Conservation (phyloP, 2,888 invertebrate species). For the Rugalucina vietnamica region DNA sequence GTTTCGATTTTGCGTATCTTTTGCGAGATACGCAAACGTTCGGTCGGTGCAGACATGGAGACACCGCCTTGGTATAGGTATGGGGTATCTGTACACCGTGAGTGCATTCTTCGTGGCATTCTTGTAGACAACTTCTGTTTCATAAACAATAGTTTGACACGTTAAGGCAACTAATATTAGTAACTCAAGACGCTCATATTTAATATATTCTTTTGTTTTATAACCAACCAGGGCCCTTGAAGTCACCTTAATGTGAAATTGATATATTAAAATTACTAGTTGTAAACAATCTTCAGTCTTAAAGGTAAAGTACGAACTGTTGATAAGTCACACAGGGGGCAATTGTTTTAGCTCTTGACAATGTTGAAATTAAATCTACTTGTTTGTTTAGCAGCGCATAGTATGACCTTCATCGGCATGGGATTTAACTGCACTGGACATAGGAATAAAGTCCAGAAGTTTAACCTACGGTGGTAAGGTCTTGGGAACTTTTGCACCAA, state of each 20-base stretch:
- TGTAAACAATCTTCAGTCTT: not conserved
- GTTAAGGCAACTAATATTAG: not conserved
- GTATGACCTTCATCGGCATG: no score
- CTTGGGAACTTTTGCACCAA: no score
- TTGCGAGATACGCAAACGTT: no score
- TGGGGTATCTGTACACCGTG: no score
- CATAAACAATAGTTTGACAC: not conserved
- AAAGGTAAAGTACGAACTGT: not conserved
- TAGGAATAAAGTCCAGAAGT: no score
- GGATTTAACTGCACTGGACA: no score
- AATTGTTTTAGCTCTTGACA: no score
- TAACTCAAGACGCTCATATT: not conserved
- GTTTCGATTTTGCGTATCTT: no score
- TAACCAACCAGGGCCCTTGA: not conserved
- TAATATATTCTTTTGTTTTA: not conserved
- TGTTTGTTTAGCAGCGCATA: not conserved
- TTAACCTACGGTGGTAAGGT: no score
- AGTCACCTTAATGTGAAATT: not conserved
- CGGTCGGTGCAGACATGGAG: no score
- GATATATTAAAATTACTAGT: not conserved
- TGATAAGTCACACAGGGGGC: constrained; percentile 4
- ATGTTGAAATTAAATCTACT: not conserved
- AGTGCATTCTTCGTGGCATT: not conserved
- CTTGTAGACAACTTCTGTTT: not conserved
- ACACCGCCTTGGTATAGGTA: not conserved